Evolutionary conservation across 1,140 invertebrate genomes (phyloP).

Genomic region (Drosophila miranda): DNA sequence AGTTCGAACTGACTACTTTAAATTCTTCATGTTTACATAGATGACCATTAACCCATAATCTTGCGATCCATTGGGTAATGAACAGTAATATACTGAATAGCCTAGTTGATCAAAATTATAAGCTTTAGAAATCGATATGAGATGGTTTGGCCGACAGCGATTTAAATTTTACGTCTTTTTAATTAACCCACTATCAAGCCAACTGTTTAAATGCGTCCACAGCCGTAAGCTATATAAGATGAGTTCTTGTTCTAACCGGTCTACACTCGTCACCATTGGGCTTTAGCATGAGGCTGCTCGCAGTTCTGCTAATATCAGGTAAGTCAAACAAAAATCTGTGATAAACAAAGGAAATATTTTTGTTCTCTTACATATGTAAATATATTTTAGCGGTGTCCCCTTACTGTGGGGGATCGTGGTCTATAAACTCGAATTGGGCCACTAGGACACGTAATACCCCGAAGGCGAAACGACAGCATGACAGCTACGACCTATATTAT

Average conservation of each 20-base stretch:
- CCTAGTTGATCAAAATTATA: not conserved
- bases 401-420: constrained; percentile 25
- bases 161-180: constrained; percentile 38
- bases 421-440: constrained; percentile 1
- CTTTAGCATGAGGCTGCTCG: constrained; percentile 39
- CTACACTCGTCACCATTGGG: constrained; percentile 28
- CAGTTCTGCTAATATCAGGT: constrained; percentile 38
- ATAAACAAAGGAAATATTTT: not conserved
- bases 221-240: constrained; percentile 40
- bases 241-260: constrained; percentile 1
- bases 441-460: not conserved
- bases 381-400: constrained; percentile 19
- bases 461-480: not conserved
- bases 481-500: constrained; percentile 19
- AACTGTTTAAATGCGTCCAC: constrained; percentile 2
- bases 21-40: not conserved
- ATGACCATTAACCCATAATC: not conserved
- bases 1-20: not conserved
- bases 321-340: constrained; percentile 1
- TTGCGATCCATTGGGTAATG: not conserved
- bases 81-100: not conserved
- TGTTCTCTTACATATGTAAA: not conserved
- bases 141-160: constrained; percentile 12
- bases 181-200: constrained; percentile 51
- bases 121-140: constrained; percentile 8